Base-by-base conservation (phyloP, 2,888 invertebrate species). In the Sarcophaga caerulescens region DNA sequence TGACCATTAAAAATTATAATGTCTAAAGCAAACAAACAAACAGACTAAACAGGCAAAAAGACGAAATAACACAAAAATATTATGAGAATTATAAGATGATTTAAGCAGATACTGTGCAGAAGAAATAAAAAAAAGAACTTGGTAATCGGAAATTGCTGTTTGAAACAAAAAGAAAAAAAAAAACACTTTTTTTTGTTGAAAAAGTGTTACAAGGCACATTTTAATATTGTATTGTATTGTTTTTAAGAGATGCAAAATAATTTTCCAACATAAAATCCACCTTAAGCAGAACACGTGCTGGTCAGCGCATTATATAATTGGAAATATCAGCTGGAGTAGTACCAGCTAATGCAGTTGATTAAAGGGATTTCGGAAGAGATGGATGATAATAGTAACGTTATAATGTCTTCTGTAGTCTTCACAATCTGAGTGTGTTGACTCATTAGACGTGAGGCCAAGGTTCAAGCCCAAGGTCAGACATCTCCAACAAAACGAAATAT, bases 1-100 rank as follows among this genome's bases (percentile, higher is more conserved):
- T 85, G 85, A 85, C 85, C 83, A 85, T 85, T 85, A 77, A 85
- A 85, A 85, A 79, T 79, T 85, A 73, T 81, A 81, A 81, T 82
- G 76, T 85, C 68, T 79, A 68, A 76, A 85, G 66, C 76, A 73
- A 82, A 79, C 75, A 84, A 75, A 81, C 25, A 35, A 35, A 35
- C 45, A 66, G n/a, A 66, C 3, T 35, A 35, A 35, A 6, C 35
- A 35, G 1, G 1, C 35, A 35, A 35, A 47, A 59, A 25, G 62
- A 65, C 47, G 14, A 69, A 74, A 17, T 57, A 19, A 19, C 35
- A 47, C 35, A 59, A 11, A 35, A 57, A 59, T 21, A 74, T 45
- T 75, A 59, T 60, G 63, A 80, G 80, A 74, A 83, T 77, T 83
- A 63, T 52, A 62, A 85, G 83, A 85, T 85, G 57, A 74, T 81